Evolutionary conservation across 2,888 invertebrate species (phyloP).

Genomic region (Gnatocerus cornutus): DNA sequence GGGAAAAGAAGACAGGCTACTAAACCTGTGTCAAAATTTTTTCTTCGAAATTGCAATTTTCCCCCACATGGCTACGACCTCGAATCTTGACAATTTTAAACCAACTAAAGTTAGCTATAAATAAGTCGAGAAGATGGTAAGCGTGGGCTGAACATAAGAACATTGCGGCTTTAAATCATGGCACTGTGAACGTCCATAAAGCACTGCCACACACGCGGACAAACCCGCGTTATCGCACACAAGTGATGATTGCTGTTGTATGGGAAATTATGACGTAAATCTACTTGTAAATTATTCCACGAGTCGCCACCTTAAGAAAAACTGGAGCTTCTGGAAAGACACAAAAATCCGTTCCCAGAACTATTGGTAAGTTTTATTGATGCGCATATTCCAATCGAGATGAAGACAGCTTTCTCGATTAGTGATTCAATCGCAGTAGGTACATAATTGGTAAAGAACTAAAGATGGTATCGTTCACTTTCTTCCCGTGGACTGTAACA

Average conservation of each 20-base stretch:
- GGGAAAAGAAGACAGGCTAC: neutral
- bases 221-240: slow-evolving; percentile 47
- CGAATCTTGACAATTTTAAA: slow-evolving; percentile 67
- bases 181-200: slow-evolving; percentile 68
- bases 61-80: slow-evolving; percentile 6
- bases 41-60: neutral
- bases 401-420: slow-evolving; percentile 52
- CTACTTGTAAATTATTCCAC: slow-evolving; percentile 27
- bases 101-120: slow-evolving; percentile 68
- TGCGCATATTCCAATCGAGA: slow-evolving; percentile 40
- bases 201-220: slow-evolving; percentile 69
- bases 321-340: no score
- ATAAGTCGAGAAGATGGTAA: slow-evolving; percentile 69
- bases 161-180: slow-evolving; percentile 70
- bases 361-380: slow-evolving; percentile 27
- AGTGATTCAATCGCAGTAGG: slow-evolving; percentile 62
- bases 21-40: neutral
- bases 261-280: slow-evolving; percentile 54
- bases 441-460: slow-evolving; percentile 64
- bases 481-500: slow-evolving; percentile 63
- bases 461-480: slow-evolving; percentile 61
- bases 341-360: no score
- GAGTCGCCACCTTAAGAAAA: slow-evolving; percentile 17
- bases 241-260: slow-evolving; percentile 52
- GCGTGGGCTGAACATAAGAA: slow-evolving; percentile 71